Conservation (phyloP, 1,140 invertebrate species). For the Trinorchestia longiramus region DNA sequence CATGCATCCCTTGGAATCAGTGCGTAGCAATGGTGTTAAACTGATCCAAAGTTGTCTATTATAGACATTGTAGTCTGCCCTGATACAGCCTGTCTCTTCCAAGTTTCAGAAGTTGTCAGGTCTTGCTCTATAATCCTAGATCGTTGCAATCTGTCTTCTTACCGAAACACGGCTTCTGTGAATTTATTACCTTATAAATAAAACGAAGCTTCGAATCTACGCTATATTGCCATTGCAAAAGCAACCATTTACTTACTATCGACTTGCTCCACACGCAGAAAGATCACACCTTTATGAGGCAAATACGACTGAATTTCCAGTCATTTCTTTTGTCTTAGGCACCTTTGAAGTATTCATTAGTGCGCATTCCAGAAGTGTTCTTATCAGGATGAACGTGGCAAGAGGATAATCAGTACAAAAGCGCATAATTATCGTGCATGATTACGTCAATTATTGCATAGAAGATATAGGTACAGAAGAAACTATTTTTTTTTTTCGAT, state of each 20-base stretch:
- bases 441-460: not conserved
- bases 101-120: not conserved
- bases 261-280: not conserved
- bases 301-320: not conserved
- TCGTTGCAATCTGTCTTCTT: not conserved
- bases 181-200: conserved; percentile 11
- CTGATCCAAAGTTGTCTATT: not conserved
- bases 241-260: not conserved
- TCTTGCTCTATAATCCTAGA: not conserved
- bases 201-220: not conserved
- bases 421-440: not conserved
- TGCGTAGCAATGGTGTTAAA: not conserved
- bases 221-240: not conserved
- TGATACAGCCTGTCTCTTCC: not conserved
- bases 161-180: not conserved
- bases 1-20: not conserved
- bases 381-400: not conserved
- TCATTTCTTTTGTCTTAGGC: not conserved
- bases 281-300: not conserved
- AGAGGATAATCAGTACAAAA: not conserved
- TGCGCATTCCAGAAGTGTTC: not conserved
- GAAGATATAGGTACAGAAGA: not conserved
- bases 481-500: not conserved
- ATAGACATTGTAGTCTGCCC: not conserved
- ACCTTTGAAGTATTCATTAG: not conserved